Conservation (phyloP, 2,888 invertebrate species). For the Drosophila longiperda region DNA sequence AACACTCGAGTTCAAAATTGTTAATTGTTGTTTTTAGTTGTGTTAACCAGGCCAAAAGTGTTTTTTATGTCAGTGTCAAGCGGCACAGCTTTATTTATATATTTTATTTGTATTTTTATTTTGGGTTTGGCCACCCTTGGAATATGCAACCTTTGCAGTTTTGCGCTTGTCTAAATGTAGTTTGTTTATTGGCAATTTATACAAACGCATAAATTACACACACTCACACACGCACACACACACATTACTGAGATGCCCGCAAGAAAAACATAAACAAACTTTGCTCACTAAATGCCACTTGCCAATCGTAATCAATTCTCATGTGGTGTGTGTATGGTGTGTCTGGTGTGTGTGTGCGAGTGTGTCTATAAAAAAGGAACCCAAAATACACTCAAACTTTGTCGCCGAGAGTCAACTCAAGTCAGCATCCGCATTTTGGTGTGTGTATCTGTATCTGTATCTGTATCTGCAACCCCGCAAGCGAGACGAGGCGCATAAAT, state of each 20-base stretch:
- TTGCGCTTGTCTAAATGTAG: constrained; percentile 35
- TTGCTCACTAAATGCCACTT: constrained; percentile 79
- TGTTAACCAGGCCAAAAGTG: constrained; percentile 65
- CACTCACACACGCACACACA: constrained; percentile 35
- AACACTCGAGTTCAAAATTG: constrained; percentile 51
- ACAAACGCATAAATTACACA: constrained; percentile 74
- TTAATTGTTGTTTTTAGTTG: constrained; percentile 67
- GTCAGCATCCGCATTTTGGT: constrained; percentile 50
- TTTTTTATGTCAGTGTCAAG: constrained; percentile 34
- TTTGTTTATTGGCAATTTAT: constrained; percentile 80
- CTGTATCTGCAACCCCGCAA: constrained; percentile 38
- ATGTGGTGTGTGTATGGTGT: constrained; percentile 40
- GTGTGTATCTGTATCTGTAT: constrained; percentile 26
- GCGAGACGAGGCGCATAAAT: constrained; percentile 58
- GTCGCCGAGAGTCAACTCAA: constrained; percentile 45
- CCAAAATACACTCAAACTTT: constrained; percentile 29
- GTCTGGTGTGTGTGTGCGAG: constrained; percentile 27
- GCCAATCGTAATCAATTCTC: constrained; percentile 80
- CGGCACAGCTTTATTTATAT: constrained; percentile 1
- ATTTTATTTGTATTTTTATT: not conserved
- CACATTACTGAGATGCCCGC: constrained; percentile 7
- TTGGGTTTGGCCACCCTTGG: constrained; percentile 1
- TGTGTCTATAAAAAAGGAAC: constrained; percentile 71
- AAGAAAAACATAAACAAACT: constrained; percentile 74
- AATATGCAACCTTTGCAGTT: constrained; percentile 70